Base-by-base conservation (phyloP, 2,113 vertebrate species). In the Hipposideros armiger region DNA sequence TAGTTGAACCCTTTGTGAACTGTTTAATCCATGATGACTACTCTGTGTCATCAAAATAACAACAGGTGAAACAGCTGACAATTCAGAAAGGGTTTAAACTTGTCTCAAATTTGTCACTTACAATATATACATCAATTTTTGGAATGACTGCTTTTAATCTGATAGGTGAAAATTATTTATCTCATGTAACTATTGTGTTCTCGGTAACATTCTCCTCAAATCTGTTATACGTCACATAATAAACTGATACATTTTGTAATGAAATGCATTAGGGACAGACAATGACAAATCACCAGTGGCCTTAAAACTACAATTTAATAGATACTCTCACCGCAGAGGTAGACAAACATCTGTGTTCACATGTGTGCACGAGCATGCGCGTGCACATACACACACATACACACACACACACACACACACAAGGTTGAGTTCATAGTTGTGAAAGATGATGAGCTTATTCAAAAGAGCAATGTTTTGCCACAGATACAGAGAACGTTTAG, bases 301-400 rank as follows among this genome's bases (percentile, higher is more conserved):
- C 3, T 73, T 90, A 73, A 32, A 83, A 90, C 1, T 52, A 15
- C 9, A 67, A 1, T 13, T 26, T 42, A 90, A 45, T 14, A 87
- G 36, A 47, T 16, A 73, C 77, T 47, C 26, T 45, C 24, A 67
- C 24, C 52, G 42, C 2, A 42, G 26, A 28, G 7, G 32, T 52
- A 50, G 4, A 60, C 3, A 72, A 10, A 62, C 3, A 54, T 58
- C 32, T 47, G 14, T 26, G 24, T 28, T 6, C 56, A 58, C 20
- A 22, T 26, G 58, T 3, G 22, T 19, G 4, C 5, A 15, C 62
- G 5, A 5, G 10, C 45, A 14, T 17, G 6, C 2, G 13, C 9
- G 3, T 2, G 24, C 3, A 5, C 0, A 14, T 0, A 16, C 1
- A 7, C 24, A 24, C 17, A 56, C 1, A 11, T 4, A 2, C 16